Base-by-base conservation (phyloP, 2,888 invertebrate species). In the Laothoe populi region DNA sequence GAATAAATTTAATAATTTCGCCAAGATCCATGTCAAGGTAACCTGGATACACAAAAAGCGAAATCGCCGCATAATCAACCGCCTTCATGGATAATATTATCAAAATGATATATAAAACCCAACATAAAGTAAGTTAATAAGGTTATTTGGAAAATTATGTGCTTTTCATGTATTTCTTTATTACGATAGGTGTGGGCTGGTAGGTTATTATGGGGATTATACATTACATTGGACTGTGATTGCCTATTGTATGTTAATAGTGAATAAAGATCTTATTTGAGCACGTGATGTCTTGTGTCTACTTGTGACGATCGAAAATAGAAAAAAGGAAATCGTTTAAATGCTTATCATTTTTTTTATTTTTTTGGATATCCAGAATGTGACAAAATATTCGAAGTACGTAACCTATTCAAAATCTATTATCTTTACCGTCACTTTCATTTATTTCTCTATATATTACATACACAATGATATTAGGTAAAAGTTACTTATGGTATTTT, bases 121-220 rank as follows among this genome's bases (percentile, higher is more conserved):
- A 31, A 53, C 31, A 53, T 53, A 31, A 53, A 53, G 49, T 31
- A 53, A 53, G 49, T 53, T 53, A 53, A 53, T 53, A 31, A 53
- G 49, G 31, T 35, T 35, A 53, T 53, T 53, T 53, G 35, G 35
- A 53, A 53, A 53, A 53, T 53, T 10, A 53, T 53, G 53, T 53
- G 35, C 53, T 31, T 53, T 35, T 53, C 53, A 35, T 53, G 16
- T 16, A 53, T 19, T 31, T 53, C 35, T 53, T 53, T 53, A 53
- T 53, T 53, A 35, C 19, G 31, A 35, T 19, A 19, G 35, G n/a
- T 35, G 31, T 53, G 53, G 31, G 19, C 11, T 19, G 53, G 11
- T 16, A 35, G 19, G 4, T 31, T 53, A 19, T 46, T 23, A 23
- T 23, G 23, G 23, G 2, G 46, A 46, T 46, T 46, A 46, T 46